Evolutionary conservation across 37 sponge, comb jelly and placozoan species (phyloP).

Genomic region (Axinella damicornis): DNA sequence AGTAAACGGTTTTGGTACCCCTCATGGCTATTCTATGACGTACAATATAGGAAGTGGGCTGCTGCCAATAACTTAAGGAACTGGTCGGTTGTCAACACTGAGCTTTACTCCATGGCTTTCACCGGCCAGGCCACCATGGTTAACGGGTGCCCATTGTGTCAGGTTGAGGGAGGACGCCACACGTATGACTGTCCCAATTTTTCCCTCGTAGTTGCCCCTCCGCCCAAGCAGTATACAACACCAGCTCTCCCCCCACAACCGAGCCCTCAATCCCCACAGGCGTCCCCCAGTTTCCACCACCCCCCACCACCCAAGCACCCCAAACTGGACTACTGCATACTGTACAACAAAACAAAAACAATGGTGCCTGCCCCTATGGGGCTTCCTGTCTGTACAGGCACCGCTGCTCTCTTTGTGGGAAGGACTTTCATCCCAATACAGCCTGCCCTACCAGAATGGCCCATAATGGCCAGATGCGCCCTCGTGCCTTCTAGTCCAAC

Average conservation of each 20-base stretch:
- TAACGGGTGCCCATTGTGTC: neutral
- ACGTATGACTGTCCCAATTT: neutral
- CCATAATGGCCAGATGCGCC: too few relatives aligned
- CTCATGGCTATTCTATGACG: slow-evolving; percentile 1
- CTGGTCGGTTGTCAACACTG: neutral
- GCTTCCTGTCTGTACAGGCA: neutral
- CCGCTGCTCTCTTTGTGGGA: too few relatives aligned
- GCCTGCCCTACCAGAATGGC: too few relatives aligned
- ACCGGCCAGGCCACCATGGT: neutral
- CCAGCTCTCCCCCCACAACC: too few relatives aligned
- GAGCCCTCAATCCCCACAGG: neutral
- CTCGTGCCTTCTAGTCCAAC: too few relatives aligned
- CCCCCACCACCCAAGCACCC: neutral
- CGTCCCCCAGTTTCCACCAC: neutral
- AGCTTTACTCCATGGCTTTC: neutral
- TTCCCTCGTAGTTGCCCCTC: neutral
- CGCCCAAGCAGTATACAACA: too few relatives aligned
- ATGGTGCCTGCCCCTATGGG: neutral
- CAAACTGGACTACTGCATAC: neutral
- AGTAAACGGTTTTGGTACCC: neutral
- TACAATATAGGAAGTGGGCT: neutral
- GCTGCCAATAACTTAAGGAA: neutral
- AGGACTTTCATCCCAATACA: too few relatives aligned
- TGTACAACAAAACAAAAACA: slow-evolving; percentile 5
- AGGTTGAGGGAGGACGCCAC: slow-evolving; percentile 9